These are phyloP conservation scores for Caenorhabditis tropicalis DNA, from an alignment of 1,140 invertebrate species.

Conservation along the genomic window DNA sequence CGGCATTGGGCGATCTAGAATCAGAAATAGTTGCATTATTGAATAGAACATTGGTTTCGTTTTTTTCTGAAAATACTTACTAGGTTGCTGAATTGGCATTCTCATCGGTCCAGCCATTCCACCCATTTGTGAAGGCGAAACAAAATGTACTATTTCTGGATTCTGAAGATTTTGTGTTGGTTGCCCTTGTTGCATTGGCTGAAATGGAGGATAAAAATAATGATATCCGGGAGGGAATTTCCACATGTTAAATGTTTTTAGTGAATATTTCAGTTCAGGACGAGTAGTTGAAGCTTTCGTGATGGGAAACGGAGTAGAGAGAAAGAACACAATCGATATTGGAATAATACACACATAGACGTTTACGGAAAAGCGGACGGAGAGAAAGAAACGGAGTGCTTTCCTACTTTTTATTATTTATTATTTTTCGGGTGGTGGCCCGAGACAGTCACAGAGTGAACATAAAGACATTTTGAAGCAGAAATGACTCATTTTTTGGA, in stretches of 20 bases:
- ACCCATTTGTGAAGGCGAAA: slow-evolving; percentile 2
- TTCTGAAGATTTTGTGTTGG: slow-evolving; percentile 8
- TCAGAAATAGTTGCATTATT: no score
- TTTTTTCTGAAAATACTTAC: background rate
- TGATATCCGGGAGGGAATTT: background rate
- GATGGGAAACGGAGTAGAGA: background rate
- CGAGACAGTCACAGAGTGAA: background rate
- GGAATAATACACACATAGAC: slow-evolving; percentile 30
- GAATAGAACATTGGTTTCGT: no score
- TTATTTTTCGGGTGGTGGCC: background rate
- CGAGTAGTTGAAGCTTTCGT: slow-evolving; percentile 5
- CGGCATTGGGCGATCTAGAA: background rate
- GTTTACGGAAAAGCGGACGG: background rate
- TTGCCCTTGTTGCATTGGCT: slow-evolving; percentile 11
- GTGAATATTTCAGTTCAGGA: background rate
- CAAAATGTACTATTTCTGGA: background rate
- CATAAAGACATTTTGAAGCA: background rate
- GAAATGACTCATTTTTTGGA: slow-evolving; percentile 6
- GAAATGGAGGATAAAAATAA: background rate
- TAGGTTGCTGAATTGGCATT: slow-evolving; percentile 26
- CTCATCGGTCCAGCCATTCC: slow-evolving; percentile 23
- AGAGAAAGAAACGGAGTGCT: background rate
- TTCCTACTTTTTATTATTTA: background rate
- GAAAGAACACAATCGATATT: slow-evolving; percentile 25
- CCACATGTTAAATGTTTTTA: slow-evolving; percentile 15